These are phyloP conservation scores for Maniola jurtina DNA, from an alignment of 1,140 invertebrate genomes.

Conservation along the genomic window DNA sequence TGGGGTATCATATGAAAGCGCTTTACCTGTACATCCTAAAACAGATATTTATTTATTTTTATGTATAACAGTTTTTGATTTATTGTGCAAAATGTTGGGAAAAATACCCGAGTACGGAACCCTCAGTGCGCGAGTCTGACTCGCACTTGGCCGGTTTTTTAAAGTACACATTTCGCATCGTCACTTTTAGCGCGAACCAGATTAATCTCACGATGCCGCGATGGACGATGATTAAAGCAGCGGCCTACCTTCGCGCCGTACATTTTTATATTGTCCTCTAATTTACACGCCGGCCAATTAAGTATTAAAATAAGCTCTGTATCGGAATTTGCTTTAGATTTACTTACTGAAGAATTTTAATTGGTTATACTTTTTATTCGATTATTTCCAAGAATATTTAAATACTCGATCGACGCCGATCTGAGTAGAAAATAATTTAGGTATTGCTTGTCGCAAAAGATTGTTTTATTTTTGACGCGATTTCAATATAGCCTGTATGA, in stretches of 20 bases:
- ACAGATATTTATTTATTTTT: too few relatives aligned
- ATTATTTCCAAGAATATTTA: constrained; percentile 2
- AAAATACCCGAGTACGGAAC: too few relatives aligned
- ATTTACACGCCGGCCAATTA: constrained; percentile 68
- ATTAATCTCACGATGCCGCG: constrained; percentile 35
- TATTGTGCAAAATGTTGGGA: too few relatives aligned
- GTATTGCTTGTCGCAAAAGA: too few relatives aligned
- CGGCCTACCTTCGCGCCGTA: constrained; percentile 39
- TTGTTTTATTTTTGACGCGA: too few relatives aligned
- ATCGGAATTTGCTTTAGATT: constrained; percentile 50
- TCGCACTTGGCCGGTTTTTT: too few relatives aligned
- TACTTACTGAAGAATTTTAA: constrained; percentile 55
- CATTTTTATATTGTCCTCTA: constrained; percentile 59
- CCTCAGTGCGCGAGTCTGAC: too few relatives aligned
- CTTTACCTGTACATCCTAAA: too few relatives aligned
- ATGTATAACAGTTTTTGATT: too few relatives aligned
- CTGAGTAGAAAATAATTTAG: too few relatives aligned
- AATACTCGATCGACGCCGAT: background rate
- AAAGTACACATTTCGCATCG: constrained; percentile 12
- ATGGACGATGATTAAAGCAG: constrained; percentile 46
- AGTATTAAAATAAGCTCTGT: constrained; percentile 48
- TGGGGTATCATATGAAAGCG: too few relatives aligned
- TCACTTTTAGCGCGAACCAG: constrained; percentile 37
- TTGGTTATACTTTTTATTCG: constrained; percentile 40
- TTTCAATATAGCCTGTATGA: too few relatives aligned